Conservation (phyloP, 2,113 vertebrate species). For the Entomyzon cyanotis region DNA sequence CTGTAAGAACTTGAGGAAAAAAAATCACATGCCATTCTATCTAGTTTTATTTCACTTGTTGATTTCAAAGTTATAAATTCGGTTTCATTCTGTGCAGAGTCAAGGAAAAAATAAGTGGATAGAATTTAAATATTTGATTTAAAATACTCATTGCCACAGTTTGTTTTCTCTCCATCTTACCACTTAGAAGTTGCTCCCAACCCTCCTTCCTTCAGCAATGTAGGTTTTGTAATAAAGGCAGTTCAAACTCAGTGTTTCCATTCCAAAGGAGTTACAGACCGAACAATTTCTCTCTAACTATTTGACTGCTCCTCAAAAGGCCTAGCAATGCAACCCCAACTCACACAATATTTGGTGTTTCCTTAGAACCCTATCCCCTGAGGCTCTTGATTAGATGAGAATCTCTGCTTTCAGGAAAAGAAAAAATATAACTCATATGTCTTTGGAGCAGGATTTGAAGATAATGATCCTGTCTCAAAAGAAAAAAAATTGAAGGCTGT, state of each 20-base stretch:
- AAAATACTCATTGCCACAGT: neutral
- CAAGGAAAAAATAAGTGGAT: neutral
- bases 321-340: neutral
- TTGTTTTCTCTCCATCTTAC: neutral
- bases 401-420: neutral
- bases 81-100: neutral
- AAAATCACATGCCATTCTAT: neutral
- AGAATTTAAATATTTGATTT: neutral
- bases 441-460: neutral
- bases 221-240: neutral
- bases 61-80: neutral
- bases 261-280: neutral
- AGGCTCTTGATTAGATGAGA: neutral
- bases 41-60: neutral
- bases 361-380: neutral
- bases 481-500: neutral
- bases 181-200: neutral
- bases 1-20: neutral
- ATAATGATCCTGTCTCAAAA: neutral
- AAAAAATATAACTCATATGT: neutral
- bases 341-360: conserved; percentile 16
- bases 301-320: neutral
- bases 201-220: neutral
- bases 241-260: neutral
- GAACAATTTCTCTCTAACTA: neutral